Evolutionary conservation across 1,140 invertebrate species (phyloP).

Genomic region (Drosophila takahashii): DNA sequence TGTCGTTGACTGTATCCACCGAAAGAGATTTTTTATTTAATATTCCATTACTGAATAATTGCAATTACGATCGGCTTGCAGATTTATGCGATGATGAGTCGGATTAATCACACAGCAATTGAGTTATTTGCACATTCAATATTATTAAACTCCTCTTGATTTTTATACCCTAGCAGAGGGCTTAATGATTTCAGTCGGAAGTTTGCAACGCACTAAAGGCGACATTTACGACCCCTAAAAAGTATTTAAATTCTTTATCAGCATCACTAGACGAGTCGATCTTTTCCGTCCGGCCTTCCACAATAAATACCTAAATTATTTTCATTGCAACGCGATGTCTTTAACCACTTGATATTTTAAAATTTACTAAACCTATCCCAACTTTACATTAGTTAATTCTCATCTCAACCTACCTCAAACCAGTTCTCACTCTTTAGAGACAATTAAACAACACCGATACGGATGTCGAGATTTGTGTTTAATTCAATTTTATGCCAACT

Average conservation of each 20-base stretch:
- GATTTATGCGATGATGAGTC: slow-evolving; percentile 5
- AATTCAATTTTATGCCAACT: slow-evolving; percentile 28
- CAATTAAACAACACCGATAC: slow-evolving; percentile 19
- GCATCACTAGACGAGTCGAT: too few species aligned
- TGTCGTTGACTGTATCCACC: slow-evolving; percentile 6
- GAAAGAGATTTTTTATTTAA: background rate
- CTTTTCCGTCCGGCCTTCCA: too few species aligned
- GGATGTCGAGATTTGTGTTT: slow-evolving; percentile 11
- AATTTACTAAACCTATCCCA: background rate
- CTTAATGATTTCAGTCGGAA: too few species aligned
- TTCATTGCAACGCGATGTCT: background rate
- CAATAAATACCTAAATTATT: background rate
- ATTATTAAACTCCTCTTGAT: background rate
- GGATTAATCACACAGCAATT: slow-evolving; percentile 1
- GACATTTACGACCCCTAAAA: too few species aligned
- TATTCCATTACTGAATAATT: slow-evolving; percentile 20
- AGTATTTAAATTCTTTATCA: too few species aligned
- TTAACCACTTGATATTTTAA: too few species aligned
- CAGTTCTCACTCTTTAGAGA: background rate
- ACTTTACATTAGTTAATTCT: background rate
- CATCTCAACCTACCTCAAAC: slow-evolving; percentile 4
- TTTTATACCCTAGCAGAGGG: too few species aligned
- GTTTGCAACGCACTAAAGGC: too few species aligned
- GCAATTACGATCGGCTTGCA: slow-evolving; percentile 1
- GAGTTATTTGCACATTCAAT: background rate